A percentile compares a stretch with the other conserved stretches of the same genome.
phyloP scores from a whole-genome alignment of 2,888 invertebrate genomes.

The Belgica antarctica region DNA sequence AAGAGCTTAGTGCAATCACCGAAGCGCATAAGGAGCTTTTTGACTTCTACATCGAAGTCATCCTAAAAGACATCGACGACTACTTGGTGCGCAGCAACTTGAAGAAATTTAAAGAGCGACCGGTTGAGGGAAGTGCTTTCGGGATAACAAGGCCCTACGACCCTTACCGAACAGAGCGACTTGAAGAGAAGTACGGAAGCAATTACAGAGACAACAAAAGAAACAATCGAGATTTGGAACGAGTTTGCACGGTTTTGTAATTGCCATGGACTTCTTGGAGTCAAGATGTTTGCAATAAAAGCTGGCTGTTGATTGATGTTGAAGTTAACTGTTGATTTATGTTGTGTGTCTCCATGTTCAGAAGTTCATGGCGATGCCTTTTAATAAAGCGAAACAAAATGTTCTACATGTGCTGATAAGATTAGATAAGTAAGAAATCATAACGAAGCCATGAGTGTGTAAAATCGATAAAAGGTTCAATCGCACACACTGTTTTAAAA shows the following conservation, averaged over 20 bases:
- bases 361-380: too few species aligned
- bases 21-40: neutral
- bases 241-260: neutral
- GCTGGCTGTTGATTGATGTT: too few species aligned
- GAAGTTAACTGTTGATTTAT: too few species aligned
- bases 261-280: too few species aligned
- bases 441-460: too few species aligned
- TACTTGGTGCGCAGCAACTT: neutral
- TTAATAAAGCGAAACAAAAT: too few species aligned
- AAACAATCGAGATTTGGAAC: conserved; percentile 18
- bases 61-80: neutral
- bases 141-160: neutral
- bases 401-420: too few species aligned
- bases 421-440: too few species aligned
- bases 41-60: conserved; percentile 4
- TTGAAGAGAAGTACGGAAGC: conserved; percentile 5
- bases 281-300: too few species aligned
- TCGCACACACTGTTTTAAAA: too few species aligned
- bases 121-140: conserved; percentile 12
- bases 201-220: conserved; percentile 10
- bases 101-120: conserved; percentile 5
- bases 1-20: neutral
- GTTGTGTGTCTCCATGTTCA: too few species aligned
- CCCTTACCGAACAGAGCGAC: neutral
- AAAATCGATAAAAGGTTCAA: too few species aligned